phyloP scores from a whole-genome alignment of 1,140 invertebrate genomes.

The Ericerus pela region DNA sequence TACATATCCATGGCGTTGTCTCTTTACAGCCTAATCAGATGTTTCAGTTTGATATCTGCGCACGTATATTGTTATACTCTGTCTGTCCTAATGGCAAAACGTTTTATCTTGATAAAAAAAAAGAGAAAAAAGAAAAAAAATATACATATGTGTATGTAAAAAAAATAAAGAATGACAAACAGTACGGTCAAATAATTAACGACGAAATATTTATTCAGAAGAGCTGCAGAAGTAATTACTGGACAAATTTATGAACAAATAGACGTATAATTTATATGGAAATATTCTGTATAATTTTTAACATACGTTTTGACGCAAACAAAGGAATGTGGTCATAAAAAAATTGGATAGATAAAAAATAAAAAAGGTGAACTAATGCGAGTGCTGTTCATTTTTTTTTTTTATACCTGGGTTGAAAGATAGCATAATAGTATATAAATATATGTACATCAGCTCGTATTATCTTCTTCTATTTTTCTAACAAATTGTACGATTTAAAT shows the following conservation, averaged over 20 bases:
- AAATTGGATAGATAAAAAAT: too few species aligned
- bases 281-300: neutral
- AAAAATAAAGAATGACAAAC: too few species aligned
- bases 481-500: too few species aligned
- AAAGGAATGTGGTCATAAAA: conserved; percentile 8
- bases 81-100: conserved; percentile 7
- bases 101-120: neutral
- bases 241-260: conserved; percentile 12
- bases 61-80: neutral
- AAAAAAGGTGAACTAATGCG: too few species aligned
- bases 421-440: too few species aligned
- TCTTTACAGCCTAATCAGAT: conserved; percentile 3
- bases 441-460: too few species aligned
- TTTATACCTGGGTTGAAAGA: too few species aligned
- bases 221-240: neutral
- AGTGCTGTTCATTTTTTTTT: too few species aligned
- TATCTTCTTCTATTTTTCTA: too few species aligned
- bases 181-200: conserved; percentile 4
- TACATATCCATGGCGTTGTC: conserved; percentile 5
- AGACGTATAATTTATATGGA: conserved; percentile 10
- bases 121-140: neutral
- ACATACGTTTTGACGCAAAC: conserved; percentile 7
- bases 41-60: conserved; percentile 1
- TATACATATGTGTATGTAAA: too few species aligned
- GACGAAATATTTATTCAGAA: neutral